Conservation (phyloP, 2,113 vertebrate genomes). For the Pipra filicauda region DNA sequence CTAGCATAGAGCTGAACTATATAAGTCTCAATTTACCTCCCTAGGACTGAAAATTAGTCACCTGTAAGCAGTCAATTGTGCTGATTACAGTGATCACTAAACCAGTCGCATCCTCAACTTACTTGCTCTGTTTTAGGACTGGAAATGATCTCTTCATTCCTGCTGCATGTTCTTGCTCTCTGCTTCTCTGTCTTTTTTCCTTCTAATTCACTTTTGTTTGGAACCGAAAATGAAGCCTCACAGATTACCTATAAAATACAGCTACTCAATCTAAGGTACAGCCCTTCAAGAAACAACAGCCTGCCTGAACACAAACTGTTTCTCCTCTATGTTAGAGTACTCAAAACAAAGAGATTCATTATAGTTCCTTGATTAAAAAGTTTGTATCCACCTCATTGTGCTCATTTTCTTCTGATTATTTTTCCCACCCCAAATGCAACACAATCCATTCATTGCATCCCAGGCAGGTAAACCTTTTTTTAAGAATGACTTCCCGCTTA, state of each 20-base stretch:
- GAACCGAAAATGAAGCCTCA: neutral
- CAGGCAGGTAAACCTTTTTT: neutral
- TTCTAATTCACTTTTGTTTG: neutral
- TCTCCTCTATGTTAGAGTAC: neutral
- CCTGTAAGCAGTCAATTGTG: slow-evolving; percentile 17
- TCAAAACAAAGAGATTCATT: neutral
- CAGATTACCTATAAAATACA: neutral
- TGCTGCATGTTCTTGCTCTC: accelerated
- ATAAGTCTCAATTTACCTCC: slow-evolving; percentile 4
- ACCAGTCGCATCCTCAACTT: neutral
- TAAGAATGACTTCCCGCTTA: neutral
- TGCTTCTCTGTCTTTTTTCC: neutral
- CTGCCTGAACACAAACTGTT: neutral
- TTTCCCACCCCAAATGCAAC: neutral
- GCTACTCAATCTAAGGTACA: neutral
- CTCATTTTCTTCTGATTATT: neutral
- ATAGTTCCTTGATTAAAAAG: neutral
- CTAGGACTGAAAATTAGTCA: slow-evolving; percentile 28
- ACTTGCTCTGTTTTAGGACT: neutral
- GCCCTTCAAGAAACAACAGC: neutral
- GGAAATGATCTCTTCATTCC: neutral
- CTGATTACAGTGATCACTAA: slow-evolving; percentile 48
- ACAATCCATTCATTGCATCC: neutral
- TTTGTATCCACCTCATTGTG: neutral
- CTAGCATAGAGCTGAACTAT: slow-evolving; percentile 1